Percentiles rank a stretch among this genome's conserved stretches.
Conservation (phyloP, 1,140 invertebrate species). For the Agrilus planipennis region DNA sequence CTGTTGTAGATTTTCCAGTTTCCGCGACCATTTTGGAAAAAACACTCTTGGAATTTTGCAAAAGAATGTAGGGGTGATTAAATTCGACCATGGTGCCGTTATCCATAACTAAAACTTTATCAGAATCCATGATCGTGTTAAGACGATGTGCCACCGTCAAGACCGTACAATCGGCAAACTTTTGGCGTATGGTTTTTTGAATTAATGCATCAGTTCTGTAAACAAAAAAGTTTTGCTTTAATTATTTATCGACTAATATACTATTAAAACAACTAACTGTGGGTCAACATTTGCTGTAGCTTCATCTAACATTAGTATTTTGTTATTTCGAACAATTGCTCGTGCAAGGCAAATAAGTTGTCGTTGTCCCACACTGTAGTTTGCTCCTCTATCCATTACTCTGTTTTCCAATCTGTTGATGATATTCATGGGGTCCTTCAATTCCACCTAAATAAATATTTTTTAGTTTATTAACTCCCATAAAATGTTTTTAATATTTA, state of each 20-base stretch:
- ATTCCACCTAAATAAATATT: slow-evolving; percentile 30
- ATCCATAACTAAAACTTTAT: slow-evolving; percentile 63
- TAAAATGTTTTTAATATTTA: slow-evolving; percentile 21
- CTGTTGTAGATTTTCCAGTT: slow-evolving; percentile 36
- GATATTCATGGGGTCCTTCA: slow-evolving; percentile 38
- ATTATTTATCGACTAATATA: slow-evolving; percentile 2
- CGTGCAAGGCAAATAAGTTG: slow-evolving; percentile 59
- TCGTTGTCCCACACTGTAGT: slow-evolving; percentile 61
- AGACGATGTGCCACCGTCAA: slow-evolving; percentile 75
- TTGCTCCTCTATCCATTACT: slow-evolving; percentile 48
- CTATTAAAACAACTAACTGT: slow-evolving; percentile 34
- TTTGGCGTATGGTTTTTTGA: slow-evolving; percentile 58
- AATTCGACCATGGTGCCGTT: slow-evolving; percentile 53
- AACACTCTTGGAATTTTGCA: slow-evolving; percentile 46
- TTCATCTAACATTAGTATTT: slow-evolving; percentile 50
- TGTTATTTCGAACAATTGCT: slow-evolving; percentile 57
- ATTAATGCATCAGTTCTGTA: slow-evolving; percentile 55
- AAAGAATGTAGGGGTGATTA: slow-evolving; percentile 52
- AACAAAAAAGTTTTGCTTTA: slow-evolving; percentile 2
- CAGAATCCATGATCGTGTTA: slow-evolving; percentile 68
- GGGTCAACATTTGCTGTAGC: slow-evolving; percentile 47
- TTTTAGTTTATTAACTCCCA: neutral
- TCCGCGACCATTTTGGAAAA: slow-evolving; percentile 49
- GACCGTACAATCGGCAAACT: slow-evolving; percentile 65
- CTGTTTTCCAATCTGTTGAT: slow-evolving; percentile 39